Evolutionary conservation across 2,888 invertebrate genomes (phyloP).

Genomic region (Stenodema calcarata): DNA sequence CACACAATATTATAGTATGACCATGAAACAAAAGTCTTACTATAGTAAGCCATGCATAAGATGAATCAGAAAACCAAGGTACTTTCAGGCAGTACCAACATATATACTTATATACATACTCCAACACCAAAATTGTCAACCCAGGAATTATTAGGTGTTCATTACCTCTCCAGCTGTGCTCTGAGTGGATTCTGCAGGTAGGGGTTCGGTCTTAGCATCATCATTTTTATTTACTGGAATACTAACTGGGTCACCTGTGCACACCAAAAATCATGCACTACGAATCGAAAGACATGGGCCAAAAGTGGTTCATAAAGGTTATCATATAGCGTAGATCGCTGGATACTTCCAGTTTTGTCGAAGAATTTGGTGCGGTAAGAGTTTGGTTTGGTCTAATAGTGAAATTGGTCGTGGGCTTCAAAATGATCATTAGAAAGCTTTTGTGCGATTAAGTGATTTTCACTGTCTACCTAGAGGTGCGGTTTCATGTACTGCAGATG

Average conservation of each 20-base stretch:
- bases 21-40: too few species aligned
- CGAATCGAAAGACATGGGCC: neutral
- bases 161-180: conserved; percentile 40
- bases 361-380: too few species aligned
- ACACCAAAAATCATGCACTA: conserved; percentile 45
- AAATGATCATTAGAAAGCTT: too few species aligned
- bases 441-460: too few species aligned
- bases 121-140: neutral
- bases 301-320: neutral
- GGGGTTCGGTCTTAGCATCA: conserved; percentile 23
- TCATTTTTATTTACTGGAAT: conserved; percentile 40
- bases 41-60: neutral
- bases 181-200: conserved; percentile 36
- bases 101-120: neutral
- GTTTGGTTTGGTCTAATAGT: too few species aligned
- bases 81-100: neutral
- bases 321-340: too few species aligned
- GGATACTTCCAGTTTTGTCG: too few species aligned
- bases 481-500: too few species aligned
- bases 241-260: conserved; percentile 45
- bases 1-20: too few species aligned
- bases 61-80: neutral
- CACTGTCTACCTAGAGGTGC: too few species aligned
- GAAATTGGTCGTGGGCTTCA: too few species aligned
- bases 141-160: neutral